Evolutionary conservation across 2,113 vertebrate genomes (phyloP), one percentile per base, ranked within the genome.

Genomic region (Atlantisia rogersi): DNA sequence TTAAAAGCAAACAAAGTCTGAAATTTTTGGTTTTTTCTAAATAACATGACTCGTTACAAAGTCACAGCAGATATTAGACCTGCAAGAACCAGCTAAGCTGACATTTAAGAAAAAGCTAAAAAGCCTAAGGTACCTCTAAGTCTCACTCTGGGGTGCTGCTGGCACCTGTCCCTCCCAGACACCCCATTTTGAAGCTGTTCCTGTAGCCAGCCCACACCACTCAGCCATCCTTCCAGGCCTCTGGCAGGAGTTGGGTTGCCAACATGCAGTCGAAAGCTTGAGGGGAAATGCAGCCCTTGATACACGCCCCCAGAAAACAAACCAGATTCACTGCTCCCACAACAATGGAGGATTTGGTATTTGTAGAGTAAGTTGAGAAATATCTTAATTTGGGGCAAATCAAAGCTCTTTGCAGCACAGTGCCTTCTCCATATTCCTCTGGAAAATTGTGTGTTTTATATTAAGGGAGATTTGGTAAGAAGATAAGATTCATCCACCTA

Each of bases 181-280:
- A 12, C 18, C 24, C 28, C 6, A 2, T 22, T 44, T 25, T 2
- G 0, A 26, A 56, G n/a, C 18, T 8, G 0, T 31, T 21, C 40
- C 67, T 11, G 8, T 1, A 3, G 29, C 7, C 59, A 62, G 19
- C 13, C 35, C 67, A 7, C 0, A 0, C 1, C 0, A 12, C 26
- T 20, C 53, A 26, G 5, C 16, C 16, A 26, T 15, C 65, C 37
- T 31, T 32, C 29, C 42, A 7, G 60, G 42, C 50, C 48, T 9
- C 31, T 31, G 32, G 42, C 26, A 48, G 8, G 8, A 26, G 17
- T 2, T 5, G 3, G 5, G 39, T 21, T 77, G 42, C 58, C n/a
- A 20, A 9, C 18, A 7, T 1, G 12, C 12, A 4, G 63, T 19
- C 44, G 4, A 17, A 37, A 55, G 17, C 69, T 40, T 12, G 16